A percentile compares a stretch with the other conserved stretches of the same genome.
Conservation (phyloP, 2,888 invertebrate genomes). For the Acanthosepion pharaonis region DNA sequence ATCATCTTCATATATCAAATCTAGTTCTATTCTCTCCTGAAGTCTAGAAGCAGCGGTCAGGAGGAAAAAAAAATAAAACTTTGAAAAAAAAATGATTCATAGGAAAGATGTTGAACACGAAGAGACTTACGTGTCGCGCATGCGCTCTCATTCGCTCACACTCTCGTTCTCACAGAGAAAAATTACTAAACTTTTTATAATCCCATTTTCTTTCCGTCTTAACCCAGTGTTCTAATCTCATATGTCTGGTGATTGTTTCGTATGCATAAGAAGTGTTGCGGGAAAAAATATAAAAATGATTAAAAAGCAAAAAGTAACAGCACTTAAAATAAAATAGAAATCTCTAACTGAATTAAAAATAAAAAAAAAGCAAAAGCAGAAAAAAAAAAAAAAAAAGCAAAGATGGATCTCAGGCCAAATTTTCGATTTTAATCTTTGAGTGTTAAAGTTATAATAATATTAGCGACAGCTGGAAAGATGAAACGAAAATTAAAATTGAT, state of each 20-base stretch:
- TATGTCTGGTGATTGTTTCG: neutral
- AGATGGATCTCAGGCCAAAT: neutral
- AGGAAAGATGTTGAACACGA: too few species aligned
- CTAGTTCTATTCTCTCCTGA: too few species aligned
- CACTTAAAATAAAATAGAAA: neutral
- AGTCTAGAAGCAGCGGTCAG: too few species aligned
- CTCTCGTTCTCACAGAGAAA: neutral
- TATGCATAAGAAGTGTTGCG: neutral
- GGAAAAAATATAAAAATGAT: neutral
- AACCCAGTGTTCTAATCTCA: neutral
- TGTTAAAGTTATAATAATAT: constrained; percentile 4
- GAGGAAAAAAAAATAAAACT: too few species aligned
- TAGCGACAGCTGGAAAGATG: neutral
- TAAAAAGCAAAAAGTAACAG: neutral
- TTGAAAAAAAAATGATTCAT: too few species aligned
- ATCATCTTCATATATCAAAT: too few species aligned
- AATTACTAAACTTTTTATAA: neutral
- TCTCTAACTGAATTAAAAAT: neutral
- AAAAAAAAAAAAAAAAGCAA: neutral
- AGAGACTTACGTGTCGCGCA: too few species aligned
- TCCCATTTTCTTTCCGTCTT: neutral
- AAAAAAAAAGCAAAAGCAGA: neutral
- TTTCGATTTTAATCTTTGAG: constrained; percentile 16
- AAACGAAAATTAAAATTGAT: constrained; percentile 22
- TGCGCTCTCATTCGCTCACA: too few species aligned